Evolutionary conservation across 1,140 invertebrate genomes (phyloP).

Genomic region (Temnothorax curvispinosus): DNA sequence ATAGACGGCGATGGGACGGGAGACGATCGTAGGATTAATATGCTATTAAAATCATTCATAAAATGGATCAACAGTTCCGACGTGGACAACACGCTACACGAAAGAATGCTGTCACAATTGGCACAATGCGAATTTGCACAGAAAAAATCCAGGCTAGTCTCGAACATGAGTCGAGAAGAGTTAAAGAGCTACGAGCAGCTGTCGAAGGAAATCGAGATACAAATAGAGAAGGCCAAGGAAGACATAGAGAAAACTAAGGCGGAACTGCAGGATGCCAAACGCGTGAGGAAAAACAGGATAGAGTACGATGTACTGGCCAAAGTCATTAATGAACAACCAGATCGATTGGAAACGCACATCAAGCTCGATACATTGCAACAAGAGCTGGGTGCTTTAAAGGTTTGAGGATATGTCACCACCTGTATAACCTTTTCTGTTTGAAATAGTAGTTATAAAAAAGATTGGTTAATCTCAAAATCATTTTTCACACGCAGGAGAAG

Average conservation of each 20-base stretch:
- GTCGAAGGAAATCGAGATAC: constrained; percentile 91
- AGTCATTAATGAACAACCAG: constrained; percentile 95
- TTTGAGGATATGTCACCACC: constrained; percentile 64
- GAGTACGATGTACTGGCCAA: constrained; percentile 97
- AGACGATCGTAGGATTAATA: constrained; percentile 95
- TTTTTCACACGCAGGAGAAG: constrained; percentile 86
- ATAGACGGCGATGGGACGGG: constrained; percentile 98
- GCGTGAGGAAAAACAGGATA: constrained; percentile 94
- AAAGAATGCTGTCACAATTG: constrained; percentile 93
- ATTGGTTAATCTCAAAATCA: neutral
- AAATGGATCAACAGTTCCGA: constrained; percentile 94
- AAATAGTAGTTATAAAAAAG: neutral
- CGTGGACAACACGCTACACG: constrained; percentile 89
- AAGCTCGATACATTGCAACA: constrained; percentile 91
- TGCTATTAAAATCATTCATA: constrained; percentile 94
- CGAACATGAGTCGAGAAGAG: constrained; percentile 94
- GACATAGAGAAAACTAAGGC: constrained; percentile 91
- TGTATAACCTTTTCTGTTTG: neutral
- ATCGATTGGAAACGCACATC: constrained; percentile 93
- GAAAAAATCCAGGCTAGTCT: constrained; percentile 92
- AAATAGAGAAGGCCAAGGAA: constrained; percentile 91
- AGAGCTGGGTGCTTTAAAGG: constrained; percentile 89
- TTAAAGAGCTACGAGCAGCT: constrained; percentile 93
- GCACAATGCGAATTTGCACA: constrained; percentile 96
- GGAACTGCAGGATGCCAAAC: constrained; percentile 92